phyloP scores from a whole-genome alignment of 2,797 vertebrate species.

The Chromobotia macracanthus region DNA sequence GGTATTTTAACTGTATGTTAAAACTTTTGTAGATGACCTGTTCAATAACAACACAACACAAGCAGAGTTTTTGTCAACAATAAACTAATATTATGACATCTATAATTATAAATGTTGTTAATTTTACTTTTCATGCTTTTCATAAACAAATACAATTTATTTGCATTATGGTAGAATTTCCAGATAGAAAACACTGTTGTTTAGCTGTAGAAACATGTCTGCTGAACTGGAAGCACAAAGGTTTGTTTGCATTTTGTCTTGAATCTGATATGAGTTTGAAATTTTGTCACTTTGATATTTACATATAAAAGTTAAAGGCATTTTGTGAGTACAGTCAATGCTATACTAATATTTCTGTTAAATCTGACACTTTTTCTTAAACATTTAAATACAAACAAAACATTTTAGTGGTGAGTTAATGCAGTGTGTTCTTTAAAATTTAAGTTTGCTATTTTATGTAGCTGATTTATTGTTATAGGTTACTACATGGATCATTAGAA shows the following conservation, averaged over 20 bases:
- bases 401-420: neutral
- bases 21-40: constrained; percentile 64
- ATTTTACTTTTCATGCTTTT: constrained; percentile 45
- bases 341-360: too few relatives aligned
- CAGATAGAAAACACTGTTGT: neutral
- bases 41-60: constrained; percentile 57
- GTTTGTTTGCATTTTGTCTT: neutral
- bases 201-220: constrained; percentile 4
- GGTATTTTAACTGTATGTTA: constrained; percentile 62
- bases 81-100: constrained; percentile 19
- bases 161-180: constrained; percentile 14
- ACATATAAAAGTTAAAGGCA: neutral
- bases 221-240: constrained; percentile 41
- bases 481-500: neutral
- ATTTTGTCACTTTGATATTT: neutral
- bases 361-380: too few relatives aligned
- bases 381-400: too few relatives aligned
- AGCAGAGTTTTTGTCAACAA: constrained; percentile 67
- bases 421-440: neutral
- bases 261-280: neutral
- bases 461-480: neutral
- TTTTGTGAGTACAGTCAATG: too few relatives aligned
- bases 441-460: neutral
- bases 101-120: constrained; percentile 65
- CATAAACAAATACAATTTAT: neutral